phyloP scores from a whole-genome alignment of 2,113 vertebrate genomes.

The Etheostoma spectabile region DNA sequence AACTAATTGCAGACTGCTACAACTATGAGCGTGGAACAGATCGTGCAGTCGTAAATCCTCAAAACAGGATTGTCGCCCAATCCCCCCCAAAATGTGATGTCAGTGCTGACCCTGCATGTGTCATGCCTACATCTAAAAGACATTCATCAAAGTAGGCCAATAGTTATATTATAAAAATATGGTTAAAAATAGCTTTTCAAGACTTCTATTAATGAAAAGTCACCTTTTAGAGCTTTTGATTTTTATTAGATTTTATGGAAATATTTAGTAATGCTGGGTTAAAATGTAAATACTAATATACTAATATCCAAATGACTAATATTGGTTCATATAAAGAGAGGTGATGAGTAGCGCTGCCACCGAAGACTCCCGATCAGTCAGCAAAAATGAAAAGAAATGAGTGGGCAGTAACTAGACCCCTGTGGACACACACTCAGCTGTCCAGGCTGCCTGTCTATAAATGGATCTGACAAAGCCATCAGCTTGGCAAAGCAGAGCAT shows the following conservation, averaged over 20 bases:
- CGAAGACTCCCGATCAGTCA: constrained; percentile 51
- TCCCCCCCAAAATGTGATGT: too few relatives aligned
- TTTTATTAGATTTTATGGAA: constrained; percentile 14
- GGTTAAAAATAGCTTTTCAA: neutral
- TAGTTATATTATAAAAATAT: too few relatives aligned
- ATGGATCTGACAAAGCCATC: constrained; percentile 54
- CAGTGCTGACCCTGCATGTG: too few relatives aligned
- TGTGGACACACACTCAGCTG: constrained; percentile 53
- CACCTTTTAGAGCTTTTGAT: neutral
- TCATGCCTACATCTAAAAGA: too few relatives aligned
- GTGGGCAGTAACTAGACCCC: constrained; percentile 58
- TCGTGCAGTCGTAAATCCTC: too few relatives aligned
- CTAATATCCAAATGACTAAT: constrained; percentile 2
- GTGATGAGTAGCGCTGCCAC: constrained; percentile 31
- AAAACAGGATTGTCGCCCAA: too few relatives aligned
- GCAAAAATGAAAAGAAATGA: constrained; percentile 66
- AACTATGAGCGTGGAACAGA: too few relatives aligned
- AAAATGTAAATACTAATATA: constrained; percentile 6
- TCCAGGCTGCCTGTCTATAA: constrained; percentile 67
- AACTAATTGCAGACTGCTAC: too few relatives aligned
- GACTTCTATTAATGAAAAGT: neutral
- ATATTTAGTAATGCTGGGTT: neutral
- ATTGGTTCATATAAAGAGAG: constrained; percentile 21
- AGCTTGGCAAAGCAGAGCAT: constrained; percentile 41
- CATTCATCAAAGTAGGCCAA: too few relatives aligned